Percentiles rank a stretch among this genome's conserved stretches.
Evolutionary conservation across 2,113 vertebrate species (phyloP).

Genomic region (Haliaeetus leucogaster): DNA sequence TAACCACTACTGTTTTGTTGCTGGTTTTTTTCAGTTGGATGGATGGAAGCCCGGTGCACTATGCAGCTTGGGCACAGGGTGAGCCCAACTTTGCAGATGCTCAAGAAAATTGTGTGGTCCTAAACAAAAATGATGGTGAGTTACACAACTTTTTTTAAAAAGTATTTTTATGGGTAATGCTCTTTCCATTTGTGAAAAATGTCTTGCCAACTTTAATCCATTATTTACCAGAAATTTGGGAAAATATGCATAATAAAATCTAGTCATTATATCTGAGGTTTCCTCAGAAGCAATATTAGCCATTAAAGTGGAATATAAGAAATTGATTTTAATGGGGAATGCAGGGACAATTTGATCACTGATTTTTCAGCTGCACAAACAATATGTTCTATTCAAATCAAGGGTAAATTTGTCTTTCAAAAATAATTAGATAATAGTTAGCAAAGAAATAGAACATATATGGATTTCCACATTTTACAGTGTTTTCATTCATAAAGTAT

Average conservation of each 20-base stretch:
- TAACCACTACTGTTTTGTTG: background rate
- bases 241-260: background rate
- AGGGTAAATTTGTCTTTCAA: background rate
- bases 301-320: background rate
- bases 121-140: constrained; percentile 79
- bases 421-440: background rate
- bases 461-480: background rate
- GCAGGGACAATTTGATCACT: background rate
- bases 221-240: background rate
- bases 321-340: background rate
- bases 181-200: background rate
- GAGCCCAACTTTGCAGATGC: constrained; percentile 81
- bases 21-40: constrained; percentile 74
- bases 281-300: background rate
- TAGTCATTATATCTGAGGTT: background rate
- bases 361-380: background rate
- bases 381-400: background rate
- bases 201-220: background rate
- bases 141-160: background rate
- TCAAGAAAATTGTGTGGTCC: constrained; percentile 84
- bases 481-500: background rate
- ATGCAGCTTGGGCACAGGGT: constrained; percentile 77
- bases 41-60: constrained; percentile 77
- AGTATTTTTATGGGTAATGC: background rate
- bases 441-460: background rate